Conservation (phyloP, 2,797 vertebrate genomes). For the Catostomus latipinnis region DNA sequence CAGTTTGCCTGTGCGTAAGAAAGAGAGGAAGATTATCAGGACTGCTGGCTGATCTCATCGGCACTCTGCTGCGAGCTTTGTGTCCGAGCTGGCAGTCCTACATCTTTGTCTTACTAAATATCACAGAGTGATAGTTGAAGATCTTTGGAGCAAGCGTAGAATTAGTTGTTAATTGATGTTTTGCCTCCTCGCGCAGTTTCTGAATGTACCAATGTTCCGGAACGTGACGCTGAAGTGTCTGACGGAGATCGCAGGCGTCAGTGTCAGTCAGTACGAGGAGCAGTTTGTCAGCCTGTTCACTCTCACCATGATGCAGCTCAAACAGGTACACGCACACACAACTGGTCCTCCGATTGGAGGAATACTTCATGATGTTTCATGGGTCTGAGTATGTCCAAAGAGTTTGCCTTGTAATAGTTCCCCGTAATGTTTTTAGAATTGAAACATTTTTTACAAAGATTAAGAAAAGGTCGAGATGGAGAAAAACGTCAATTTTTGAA, state of each 20-base stretch:
- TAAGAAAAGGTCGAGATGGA: background rate
- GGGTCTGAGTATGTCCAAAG: too few relatives aligned
- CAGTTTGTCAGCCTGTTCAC: slow-evolving; percentile 90
- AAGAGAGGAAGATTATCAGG: slow-evolving; percentile 68
- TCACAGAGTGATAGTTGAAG: background rate
- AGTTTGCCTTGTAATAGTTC: too few relatives aligned
- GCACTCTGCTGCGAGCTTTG: slow-evolving; percentile 18
- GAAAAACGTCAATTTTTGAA: background rate
- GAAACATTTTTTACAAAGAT: too few relatives aligned
- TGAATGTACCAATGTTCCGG: slow-evolving; percentile 92
- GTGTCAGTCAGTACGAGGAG: slow-evolving; percentile 90
- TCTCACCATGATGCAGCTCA: slow-evolving; percentile 81
- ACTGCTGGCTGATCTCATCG: slow-evolving; percentile 43
- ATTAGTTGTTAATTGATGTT: background rate
- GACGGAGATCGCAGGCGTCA: slow-evolving; percentile 91
- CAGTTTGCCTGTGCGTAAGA: slow-evolving; percentile 72
- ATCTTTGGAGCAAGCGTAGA: background rate
- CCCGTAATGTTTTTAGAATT: too few relatives aligned
- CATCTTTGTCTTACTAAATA: background rate
- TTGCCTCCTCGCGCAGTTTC: slow-evolving; percentile 73
- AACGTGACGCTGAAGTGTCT: slow-evolving; percentile 92
- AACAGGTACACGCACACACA: slow-evolving; percentile 38
- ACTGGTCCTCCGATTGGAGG: background rate
- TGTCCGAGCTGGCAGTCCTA: slow-evolving; percentile 35
- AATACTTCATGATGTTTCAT: background rate